These are phyloP conservation scores for Zaprionus bogoriensis DNA, from an alignment of 2,888 invertebrate species.

Conservation along the genomic window DNA sequence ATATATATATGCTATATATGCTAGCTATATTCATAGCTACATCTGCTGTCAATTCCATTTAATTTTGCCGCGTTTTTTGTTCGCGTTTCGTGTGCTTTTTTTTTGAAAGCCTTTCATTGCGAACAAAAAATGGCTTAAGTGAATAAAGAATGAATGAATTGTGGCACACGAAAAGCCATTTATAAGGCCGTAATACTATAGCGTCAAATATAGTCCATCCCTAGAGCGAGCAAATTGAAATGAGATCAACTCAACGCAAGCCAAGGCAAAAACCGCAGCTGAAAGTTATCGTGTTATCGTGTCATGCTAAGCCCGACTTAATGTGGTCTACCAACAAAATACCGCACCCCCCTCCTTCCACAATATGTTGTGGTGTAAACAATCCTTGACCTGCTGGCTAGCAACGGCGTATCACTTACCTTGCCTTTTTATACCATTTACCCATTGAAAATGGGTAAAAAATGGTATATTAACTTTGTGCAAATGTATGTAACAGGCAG, in stretches of 20 bases:
- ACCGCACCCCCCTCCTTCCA: no score
- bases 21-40: constrained; percentile 10
- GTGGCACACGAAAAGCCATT: constrained; percentile 2
- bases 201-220: no score
- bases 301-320: no score
- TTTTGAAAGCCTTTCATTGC: constrained; percentile 39
- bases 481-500: no score
- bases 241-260: no score
- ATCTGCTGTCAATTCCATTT: constrained; percentile 62
- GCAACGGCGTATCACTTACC: constrained; percentile 28
- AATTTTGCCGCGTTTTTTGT: constrained; percentile 57
- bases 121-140: constrained; percentile 50
- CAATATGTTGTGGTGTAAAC: constrained; percentile 6
- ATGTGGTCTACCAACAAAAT: no score
- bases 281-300: no score
- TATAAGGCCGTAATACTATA: not conserved
- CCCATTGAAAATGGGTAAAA: no score
- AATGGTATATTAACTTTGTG: no score
- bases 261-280: no score
- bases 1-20: not conserved
- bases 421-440: no score
- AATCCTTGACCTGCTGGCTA: constrained; percentile 56
- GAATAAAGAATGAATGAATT: constrained; percentile 46
- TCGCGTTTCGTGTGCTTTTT: constrained; percentile 30
- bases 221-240: no score